Percentiles rank a stretch among this genome's conserved stretches.
Evolutionary conservation across 2,797 vertebrate genomes (phyloP).

Genomic region (Aphelocoma californica): DNA sequence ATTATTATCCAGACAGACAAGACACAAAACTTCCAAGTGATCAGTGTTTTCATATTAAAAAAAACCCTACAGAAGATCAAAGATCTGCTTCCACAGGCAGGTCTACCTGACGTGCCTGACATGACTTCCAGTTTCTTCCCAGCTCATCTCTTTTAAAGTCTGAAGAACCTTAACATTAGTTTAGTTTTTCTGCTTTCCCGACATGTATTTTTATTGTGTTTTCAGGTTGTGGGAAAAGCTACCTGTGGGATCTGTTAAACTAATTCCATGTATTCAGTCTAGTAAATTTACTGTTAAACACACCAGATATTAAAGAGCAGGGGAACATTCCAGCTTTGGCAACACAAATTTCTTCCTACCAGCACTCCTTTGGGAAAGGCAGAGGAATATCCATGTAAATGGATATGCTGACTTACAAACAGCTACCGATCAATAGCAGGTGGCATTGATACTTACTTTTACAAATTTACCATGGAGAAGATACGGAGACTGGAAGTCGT

Average conservation of each 20-base stretch:
- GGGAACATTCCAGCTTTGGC: background rate
- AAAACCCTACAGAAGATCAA: background rate
- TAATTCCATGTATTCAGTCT: background rate
- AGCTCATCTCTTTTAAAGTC: background rate
- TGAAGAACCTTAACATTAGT: background rate
- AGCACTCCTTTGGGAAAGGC: background rate
- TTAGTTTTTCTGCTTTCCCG: background rate
- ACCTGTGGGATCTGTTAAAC: background rate
- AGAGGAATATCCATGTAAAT: background rate
- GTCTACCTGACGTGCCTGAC: background rate
- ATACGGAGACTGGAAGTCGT: constrained; percentile 86
- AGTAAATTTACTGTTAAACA: background rate
- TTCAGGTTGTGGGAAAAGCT: background rate
- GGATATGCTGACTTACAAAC: too few relatives aligned
- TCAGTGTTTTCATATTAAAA: background rate
- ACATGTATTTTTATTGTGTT: background rate
- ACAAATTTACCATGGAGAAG: constrained; percentile 87
- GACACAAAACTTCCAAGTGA: background rate
- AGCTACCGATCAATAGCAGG: background rate
- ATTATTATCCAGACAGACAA: background rate
- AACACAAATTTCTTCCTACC: background rate
- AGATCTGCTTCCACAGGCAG: background rate
- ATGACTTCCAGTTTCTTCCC: background rate
- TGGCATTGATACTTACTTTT: constrained; percentile 78
- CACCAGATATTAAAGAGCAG: background rate